These are phyloP conservation scores for Plagodis pulveraria DNA, from an alignment of 2,888 invertebrate species.

Conservation along the genomic window DNA sequence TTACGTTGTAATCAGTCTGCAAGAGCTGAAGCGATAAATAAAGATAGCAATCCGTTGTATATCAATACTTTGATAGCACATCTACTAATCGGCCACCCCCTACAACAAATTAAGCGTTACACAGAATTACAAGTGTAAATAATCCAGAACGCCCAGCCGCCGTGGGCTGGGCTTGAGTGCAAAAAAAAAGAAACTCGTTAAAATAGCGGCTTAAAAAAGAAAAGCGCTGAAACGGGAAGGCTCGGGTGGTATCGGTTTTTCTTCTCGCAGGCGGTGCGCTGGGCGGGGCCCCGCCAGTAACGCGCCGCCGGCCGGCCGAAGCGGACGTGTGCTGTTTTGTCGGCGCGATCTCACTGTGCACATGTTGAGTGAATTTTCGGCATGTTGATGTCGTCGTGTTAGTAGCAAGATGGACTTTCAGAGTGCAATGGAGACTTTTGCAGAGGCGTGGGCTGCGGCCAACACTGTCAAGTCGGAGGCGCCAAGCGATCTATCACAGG, in stretches of 20 bases:
- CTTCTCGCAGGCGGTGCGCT: slow-evolving; percentile 79
- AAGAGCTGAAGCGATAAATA: neutral
- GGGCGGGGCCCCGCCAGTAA: slow-evolving; percentile 84
- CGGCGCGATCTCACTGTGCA: slow-evolving; percentile 56
- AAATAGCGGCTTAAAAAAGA: slow-evolving; percentile 84
- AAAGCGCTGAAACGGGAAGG: slow-evolving; percentile 85
- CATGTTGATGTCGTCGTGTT: slow-evolving; percentile 82
- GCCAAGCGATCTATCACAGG: slow-evolving; percentile 87
- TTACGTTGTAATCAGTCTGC: neutral
- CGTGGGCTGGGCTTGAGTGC: slow-evolving; percentile 79
- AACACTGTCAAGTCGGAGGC: slow-evolving; percentile 87
- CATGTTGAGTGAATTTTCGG: slow-evolving; percentile 76
- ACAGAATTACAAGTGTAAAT: slow-evolving; percentile 84
- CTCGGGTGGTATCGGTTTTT: slow-evolving; percentile 83
- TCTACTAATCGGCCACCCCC: slow-evolving; percentile 56
- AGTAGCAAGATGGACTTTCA: slow-evolving; percentile 95
- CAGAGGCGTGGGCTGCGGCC: slow-evolving; percentile 98
- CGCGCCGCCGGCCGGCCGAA: slow-evolving; percentile 87
- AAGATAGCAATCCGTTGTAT: slow-evolving; percentile 2
- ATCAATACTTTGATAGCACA: slow-evolving; percentile 1
- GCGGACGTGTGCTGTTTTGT: slow-evolving; percentile 65
- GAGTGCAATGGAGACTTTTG: slow-evolving; percentile 99
- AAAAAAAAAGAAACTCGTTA: slow-evolving; percentile 79
- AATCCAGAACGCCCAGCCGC: slow-evolving; percentile 82
- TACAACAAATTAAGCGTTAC: slow-evolving; percentile 73